Percentiles rank a stretch among this genome's conserved stretches.
Conservation (phyloP, 1,140 invertebrate species). For the Laupala kohalensis region DNA sequence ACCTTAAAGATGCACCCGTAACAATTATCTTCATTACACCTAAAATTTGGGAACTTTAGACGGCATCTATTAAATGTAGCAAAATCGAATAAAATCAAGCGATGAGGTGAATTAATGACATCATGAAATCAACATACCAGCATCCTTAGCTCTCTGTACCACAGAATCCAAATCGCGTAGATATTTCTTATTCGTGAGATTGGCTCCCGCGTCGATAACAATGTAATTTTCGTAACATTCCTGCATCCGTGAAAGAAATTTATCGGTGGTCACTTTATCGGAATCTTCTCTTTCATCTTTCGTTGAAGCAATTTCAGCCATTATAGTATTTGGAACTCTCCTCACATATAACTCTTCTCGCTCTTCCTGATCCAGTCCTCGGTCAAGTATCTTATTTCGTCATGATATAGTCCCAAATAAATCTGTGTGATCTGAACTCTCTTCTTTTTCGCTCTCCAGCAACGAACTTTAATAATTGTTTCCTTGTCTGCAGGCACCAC, state of each 20-base stretch:
- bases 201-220: slow-evolving; percentile 84
- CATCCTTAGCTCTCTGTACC: slow-evolving; percentile 79
- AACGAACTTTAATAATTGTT: too few species aligned
- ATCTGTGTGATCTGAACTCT: too few species aligned
- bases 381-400: too few species aligned
- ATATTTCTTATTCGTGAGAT: slow-evolving; percentile 91
- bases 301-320: neutral
- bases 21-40: slow-evolving; percentile 92
- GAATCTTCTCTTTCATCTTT: neutral
- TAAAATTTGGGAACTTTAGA: slow-evolving; percentile 21
- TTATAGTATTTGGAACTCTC: neutral
- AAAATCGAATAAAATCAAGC: neutral
- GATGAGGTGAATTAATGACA: neutral
- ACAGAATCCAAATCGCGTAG: slow-evolving; percentile 84
- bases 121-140: slow-evolving; percentile 51
- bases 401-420: too few species aligned
- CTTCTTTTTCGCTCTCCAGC: too few species aligned
- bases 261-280: neutral
- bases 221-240: slow-evolving; percentile 74
- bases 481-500: too few species aligned
- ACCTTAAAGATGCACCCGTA: slow-evolving; percentile 73
- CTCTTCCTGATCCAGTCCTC: too few species aligned
- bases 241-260: slow-evolving; percentile 27
- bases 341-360: too few species aligned
- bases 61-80: neutral